These are phyloP conservation scores for Telmatochromis sp. DNA, from an alignment of 2,113 vertebrate species.

Conservation along the genomic window DNA sequence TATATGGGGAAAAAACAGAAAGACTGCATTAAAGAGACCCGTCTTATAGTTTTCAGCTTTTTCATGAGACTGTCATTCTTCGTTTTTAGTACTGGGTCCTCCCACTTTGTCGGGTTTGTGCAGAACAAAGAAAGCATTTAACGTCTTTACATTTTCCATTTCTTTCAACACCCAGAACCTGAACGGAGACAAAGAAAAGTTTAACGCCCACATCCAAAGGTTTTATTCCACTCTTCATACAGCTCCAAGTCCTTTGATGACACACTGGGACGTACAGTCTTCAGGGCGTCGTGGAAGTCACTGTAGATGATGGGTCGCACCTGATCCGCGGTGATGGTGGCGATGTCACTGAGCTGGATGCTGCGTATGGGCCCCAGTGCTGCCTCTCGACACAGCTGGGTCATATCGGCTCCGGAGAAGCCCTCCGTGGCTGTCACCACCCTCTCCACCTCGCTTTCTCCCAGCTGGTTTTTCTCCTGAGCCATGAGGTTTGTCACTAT, in stretches of 20 bases:
- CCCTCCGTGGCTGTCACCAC: slow-evolving; percentile 77
- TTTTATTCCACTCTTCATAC: slow-evolving; percentile 90
- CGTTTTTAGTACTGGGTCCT: neutral
- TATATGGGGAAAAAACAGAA: neutral
- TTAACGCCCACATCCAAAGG: slow-evolving; percentile 88
- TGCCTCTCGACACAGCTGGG: slow-evolving; percentile 90
- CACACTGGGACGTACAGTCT: slow-evolving; percentile 84
- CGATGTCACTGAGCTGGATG: slow-evolving; percentile 80
- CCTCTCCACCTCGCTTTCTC: slow-evolving; percentile 70
- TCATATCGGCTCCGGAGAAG: slow-evolving; percentile 95
- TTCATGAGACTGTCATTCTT: neutral
- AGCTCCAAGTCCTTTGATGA: slow-evolving; percentile 85
- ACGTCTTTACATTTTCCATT: neutral
- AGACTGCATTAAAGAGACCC: neutral
- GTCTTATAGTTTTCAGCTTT: neutral
- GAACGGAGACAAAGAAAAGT: neutral
- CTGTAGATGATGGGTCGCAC: slow-evolving; percentile 80
- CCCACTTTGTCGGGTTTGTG: neutral
- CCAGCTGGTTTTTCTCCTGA: slow-evolving; percentile 76
- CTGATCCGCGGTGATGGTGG: slow-evolving; percentile 83
- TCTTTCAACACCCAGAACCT: neutral
- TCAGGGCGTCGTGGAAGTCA: slow-evolving; percentile 88
- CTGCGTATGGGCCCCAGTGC: slow-evolving; percentile 93
- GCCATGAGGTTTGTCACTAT: slow-evolving; percentile 84
- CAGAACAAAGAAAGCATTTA: neutral